phyloP scores from a whole-genome alignment of 1,140 invertebrate species.

The Drosophila lowei region DNA sequence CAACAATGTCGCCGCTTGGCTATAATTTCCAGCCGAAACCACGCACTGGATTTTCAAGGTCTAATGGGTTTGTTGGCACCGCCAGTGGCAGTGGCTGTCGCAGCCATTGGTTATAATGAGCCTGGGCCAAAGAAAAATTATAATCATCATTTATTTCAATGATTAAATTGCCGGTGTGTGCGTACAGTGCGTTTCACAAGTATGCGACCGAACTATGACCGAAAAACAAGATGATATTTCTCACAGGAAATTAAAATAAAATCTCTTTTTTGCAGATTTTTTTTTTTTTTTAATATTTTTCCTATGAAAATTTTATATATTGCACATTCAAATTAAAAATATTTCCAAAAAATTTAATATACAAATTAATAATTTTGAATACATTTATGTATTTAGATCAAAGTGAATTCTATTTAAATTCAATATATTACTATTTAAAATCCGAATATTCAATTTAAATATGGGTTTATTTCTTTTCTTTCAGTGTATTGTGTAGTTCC shows the following conservation, averaged over 20 bases:
- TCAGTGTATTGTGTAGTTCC: conserved; percentile 3
- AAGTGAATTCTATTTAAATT: too few relatives aligned
- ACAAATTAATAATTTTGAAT: too few relatives aligned
- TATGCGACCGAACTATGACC: neutral
- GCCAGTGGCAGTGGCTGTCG: neutral
- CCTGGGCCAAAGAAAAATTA: conserved; percentile 58
- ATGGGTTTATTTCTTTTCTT: too few relatives aligned
- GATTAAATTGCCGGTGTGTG: conserved; percentile 56
- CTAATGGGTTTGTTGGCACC: conserved; percentile 75
- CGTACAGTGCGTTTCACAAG: conserved; percentile 41
- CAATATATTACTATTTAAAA: too few relatives aligned
- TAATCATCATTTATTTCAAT: conserved; percentile 75
- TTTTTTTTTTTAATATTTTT: too few relatives aligned
- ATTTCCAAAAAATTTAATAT: too few relatives aligned
- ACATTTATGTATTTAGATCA: too few relatives aligned
- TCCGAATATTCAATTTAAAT: too few relatives aligned
- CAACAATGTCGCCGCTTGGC: conserved; percentile 63
- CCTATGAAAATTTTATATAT: too few relatives aligned
- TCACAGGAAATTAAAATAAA: too few relatives aligned
- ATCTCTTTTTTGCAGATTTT: neutral
- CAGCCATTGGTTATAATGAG: conserved; percentile 70
- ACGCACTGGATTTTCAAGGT: conserved; percentile 68
- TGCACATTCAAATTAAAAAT: too few relatives aligned
- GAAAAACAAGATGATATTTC: too few relatives aligned
- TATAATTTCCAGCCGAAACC: conserved; percentile 61